Base-by-base conservation (phyloP, 2,797 vertebrate species). In the Acrossocheilus fasciatus region DNA sequence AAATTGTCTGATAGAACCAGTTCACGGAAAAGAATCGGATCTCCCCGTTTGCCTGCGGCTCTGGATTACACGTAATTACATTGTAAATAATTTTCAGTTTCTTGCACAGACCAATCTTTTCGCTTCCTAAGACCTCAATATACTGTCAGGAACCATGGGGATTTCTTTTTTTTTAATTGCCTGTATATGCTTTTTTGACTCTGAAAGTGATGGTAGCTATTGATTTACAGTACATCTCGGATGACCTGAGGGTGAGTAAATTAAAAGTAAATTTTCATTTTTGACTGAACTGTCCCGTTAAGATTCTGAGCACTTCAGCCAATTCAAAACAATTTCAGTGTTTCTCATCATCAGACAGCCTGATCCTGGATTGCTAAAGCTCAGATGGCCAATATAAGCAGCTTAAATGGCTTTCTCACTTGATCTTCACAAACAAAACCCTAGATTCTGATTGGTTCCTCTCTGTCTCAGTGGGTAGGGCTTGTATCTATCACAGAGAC, bases 391-490 rank as follows among this genome's bases (percentile, higher is more conserved):
- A 81, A 80, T 80, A 14, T 47, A 26, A 57, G 50, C n/a, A 36
- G 50, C 52, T 85, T 85, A 85, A 85, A 72, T 70, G 41, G 68
- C 64, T 77, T 69, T 69, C 20, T 69, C 43, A n/a, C 45, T 82
- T 66, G 41, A 76, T 17, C 75, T 43, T 11, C 47, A 52, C 41
- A 86, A 81, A 80, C 76, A 81, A 62, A 80, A 59, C 12, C 20
- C 26, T 4, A n/a, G 39, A 72, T 62, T 41, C 26, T 72, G 76
- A 86, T 80, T 86, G 76, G 66, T 8, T 74, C 5, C 39, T 36
- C 18, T 1, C 8, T 8, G 3, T 64, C 30, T 86, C 4, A 18
- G 30, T 81, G 41, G 77, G 68, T 30, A 41, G 66, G 26, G 39
- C 68, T 39, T 81, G 26, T 85, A 78, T 78, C 64, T 54, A 78